Conservation (phyloP, 2,113 vertebrate genomes). For the Copsychus sechellarum region DNA sequence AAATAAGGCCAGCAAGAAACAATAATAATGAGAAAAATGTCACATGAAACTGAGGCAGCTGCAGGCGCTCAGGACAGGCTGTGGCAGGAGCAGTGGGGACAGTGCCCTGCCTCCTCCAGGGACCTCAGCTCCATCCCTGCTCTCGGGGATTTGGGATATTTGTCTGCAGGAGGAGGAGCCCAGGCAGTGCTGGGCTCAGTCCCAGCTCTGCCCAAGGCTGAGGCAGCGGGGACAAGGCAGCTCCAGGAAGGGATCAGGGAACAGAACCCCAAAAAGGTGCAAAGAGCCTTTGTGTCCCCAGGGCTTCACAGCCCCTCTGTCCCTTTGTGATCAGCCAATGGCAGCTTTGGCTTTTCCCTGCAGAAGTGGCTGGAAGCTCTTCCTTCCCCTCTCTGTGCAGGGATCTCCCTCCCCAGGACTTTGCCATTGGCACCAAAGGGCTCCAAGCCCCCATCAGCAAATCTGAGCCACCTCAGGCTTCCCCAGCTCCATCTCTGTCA, state of each 20-base stretch:
- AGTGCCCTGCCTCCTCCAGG: background rate
- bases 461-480: background rate
- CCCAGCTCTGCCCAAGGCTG: background rate
- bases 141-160: rapidly evolving
- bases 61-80: background rate
- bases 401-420: background rate
- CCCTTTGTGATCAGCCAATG: background rate
- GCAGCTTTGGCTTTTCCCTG: background rate
- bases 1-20: slow-evolving; percentile 37
- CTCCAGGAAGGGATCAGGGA: background rate
- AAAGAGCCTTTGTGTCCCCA: background rate
- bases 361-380: background rate
- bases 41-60: slow-evolving; percentile 24
- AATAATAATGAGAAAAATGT: slow-evolving; percentile 70
- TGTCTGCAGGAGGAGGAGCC: background rate
- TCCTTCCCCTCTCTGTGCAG: background rate
- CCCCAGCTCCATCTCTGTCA: background rate
- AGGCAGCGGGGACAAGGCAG: background rate
- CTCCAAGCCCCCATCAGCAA: background rate
- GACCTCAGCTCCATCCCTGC: background rate
- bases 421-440: background rate
- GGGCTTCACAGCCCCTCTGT: background rate
- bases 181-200: background rate
- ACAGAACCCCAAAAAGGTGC: background rate
- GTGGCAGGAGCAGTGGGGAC: background rate